Evolutionary conservation across 1,140 invertebrate genomes (phyloP), one percentile per base, ranked within the genome.

Genomic region (Vollenhovia emeryi): DNA sequence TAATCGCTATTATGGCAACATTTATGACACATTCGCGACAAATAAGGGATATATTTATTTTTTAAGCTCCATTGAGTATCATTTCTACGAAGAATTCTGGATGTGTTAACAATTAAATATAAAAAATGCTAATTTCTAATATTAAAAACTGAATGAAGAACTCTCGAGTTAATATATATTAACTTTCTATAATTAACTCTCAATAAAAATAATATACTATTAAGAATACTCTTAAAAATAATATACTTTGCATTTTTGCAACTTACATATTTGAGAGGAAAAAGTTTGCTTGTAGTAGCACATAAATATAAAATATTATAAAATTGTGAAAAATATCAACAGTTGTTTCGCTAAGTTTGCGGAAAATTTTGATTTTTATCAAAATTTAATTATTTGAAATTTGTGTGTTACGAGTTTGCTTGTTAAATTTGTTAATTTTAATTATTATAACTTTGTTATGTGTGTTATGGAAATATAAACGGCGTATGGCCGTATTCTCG

Each of bases 1-100:
- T 68, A 82, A 73, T 85, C 83, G 33, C 24, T 62, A 73, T 89
- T 86, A 71, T 48, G 48, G 66, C 78, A 80, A 36, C 50, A 57
- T 74, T 75, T 59, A 40, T n/a, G n/a, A 18, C 27, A 55, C 11
- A 15, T 36, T 40, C n/a, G 15, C 21, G 36, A 30, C 9, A 75
- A 75, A 59, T 43, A 59, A 59, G 33, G 59, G 15, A 75, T 15
- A 15, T 36, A 62, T 62, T 64, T 64, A 40, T 40, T 40, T 9
- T 40, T 64, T 40, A 40, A 64, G 40, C 9, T 36, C 60, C 30
- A n/a, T 40, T 64, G n/a, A n/a, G 40, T 64, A 64, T 21, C 0
- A 21, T 21, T 64, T 5, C 1, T 40, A 40, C 1, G 1, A 64
- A 64, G 27, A 64, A 64, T 21, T 40, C 30, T 2, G 1, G 7